A percentile compares a stretch with the other conserved stretches of the same genome.
Evolutionary conservation across 1,140 invertebrate species (phyloP).

Genomic region (Copidosoma floridanum): DNA sequence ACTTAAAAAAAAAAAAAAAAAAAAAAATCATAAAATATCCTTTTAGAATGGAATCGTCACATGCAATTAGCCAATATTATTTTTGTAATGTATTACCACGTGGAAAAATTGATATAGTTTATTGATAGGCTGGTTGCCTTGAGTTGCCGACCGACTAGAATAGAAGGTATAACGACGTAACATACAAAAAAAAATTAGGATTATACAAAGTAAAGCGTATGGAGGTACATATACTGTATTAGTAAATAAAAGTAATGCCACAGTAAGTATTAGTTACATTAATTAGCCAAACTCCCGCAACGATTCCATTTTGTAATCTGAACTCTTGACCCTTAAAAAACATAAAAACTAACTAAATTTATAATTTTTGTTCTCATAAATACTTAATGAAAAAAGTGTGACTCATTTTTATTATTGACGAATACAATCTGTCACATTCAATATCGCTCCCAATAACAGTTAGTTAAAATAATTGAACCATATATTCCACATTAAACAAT

Average conservation of each 20-base stretch:
- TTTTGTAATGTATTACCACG: not conserved
- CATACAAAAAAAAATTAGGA: not conserved
- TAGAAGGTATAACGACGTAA: constrained; percentile 3
- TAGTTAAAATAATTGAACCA: too few species aligned
- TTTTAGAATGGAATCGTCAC: constrained; percentile 5
- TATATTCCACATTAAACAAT: too few species aligned
- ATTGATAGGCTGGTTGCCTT: constrained; percentile 11
- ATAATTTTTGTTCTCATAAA: too few species aligned
- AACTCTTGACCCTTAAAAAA: too few species aligned
- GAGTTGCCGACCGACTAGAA: constrained; percentile 23
- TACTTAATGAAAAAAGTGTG: too few species aligned
- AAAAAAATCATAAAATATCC: too few species aligned
- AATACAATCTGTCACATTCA: too few species aligned
- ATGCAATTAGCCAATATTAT: not conserved
- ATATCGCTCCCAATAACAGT: too few species aligned
- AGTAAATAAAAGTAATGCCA: constrained; percentile 10
- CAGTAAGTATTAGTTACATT: not conserved
- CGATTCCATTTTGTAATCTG: not conserved
- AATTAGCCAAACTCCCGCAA: not conserved
- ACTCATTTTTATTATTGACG: too few species aligned
- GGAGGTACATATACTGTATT: too few species aligned
- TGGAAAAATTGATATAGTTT: constrained; percentile 1
- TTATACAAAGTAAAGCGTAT: not conserved
- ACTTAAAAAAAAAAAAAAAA: not conserved
- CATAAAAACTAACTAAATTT: too few species aligned